These are phyloP conservation scores for Cardiocondyla obscurior DNA, from an alignment of 1,140 invertebrate species.

Conservation along the genomic window DNA sequence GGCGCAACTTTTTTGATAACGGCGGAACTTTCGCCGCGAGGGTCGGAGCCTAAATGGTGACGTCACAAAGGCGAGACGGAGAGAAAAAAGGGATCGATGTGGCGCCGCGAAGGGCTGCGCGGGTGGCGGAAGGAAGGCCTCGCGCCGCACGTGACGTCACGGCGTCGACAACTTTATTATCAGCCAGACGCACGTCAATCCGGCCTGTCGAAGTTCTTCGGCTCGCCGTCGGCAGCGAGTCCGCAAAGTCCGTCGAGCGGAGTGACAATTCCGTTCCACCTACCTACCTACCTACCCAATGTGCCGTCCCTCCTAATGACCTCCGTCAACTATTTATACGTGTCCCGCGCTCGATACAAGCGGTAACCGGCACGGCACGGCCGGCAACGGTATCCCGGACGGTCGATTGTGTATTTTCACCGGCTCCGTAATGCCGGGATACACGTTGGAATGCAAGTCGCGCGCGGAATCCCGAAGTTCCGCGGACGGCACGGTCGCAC, in stretches of 20 bases:
- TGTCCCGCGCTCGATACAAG: conserved; percentile 34
- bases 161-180: conserved; percentile 21
- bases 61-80: neutral
- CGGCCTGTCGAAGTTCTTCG: conserved; percentile 24
- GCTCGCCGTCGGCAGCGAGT: neutral
- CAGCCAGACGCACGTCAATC: neutral
- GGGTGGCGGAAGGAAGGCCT: neutral
- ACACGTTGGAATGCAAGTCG: conserved; percentile 1
- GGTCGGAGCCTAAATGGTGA: neutral
- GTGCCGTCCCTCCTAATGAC: neutral
- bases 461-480: conserved; percentile 36
- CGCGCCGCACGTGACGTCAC: conserved; percentile 2
- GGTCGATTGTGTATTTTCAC: conserved; percentile 37
- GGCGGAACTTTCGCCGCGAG: neutral
- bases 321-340: conserved; percentile 41
- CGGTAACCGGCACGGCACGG: conserved; percentile 17
- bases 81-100: neutral
- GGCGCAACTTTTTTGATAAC: neutral
- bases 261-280: conserved; percentile 37
- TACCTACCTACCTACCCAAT: conserved; percentile 4
- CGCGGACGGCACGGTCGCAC: neutral
- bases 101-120: neutral
- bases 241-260: neutral
- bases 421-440: neutral
- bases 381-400: conserved; percentile 31